Evolutionary conservation across 2,797 vertebrate species (phyloP), one percentile per base, ranked within the genome.

Genomic region (Alfaro cultratus): DNA sequence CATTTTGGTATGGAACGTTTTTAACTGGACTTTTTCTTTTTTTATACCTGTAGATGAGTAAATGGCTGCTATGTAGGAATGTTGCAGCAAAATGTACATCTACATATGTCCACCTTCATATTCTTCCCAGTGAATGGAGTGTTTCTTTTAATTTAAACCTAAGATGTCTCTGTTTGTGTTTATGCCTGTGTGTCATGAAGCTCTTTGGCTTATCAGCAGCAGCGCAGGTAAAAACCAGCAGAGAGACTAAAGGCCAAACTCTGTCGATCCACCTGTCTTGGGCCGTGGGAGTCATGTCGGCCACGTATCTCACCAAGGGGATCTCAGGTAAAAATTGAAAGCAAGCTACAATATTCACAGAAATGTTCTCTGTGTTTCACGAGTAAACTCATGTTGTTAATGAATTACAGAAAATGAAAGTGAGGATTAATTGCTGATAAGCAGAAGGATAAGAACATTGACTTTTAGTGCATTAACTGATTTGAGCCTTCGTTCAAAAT

Each of bases 181-280:
- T 34, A 29, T 60, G 7, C 21, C 1, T 36, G 34, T 80, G 26
- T 79, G n/a, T 12, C 0, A 1, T 43, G 5, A 78, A 98, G 97
- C 12, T 96, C 60, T 95, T 99, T 55, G 97, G 96, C 2, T 95
- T 96, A 64, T 45, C 95, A 0, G 91, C 95, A 0, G 88, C 87
- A 0, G 97, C 97, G 0, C 97, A 98, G 87, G 95, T 94, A 5
- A 94, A 97, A 84, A 97, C 97, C 85, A 97, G 96, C 90, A 88
- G 82, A 23, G 93, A 95, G 55, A 91, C 81, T 0, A 98, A 97
- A 86, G 97, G 97, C 4, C 93, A 96, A 84, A 86, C 93, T 84
- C 76, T 98, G 70, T 97, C 96, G 0, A 80, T 88, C 82, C 96
- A 96, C 90, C 85, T 98, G 89, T 95, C 94, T 1, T 96, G 97